Conservation (phyloP, 2,797 vertebrate species). For the Mormyrus hasselquistii region DNA sequence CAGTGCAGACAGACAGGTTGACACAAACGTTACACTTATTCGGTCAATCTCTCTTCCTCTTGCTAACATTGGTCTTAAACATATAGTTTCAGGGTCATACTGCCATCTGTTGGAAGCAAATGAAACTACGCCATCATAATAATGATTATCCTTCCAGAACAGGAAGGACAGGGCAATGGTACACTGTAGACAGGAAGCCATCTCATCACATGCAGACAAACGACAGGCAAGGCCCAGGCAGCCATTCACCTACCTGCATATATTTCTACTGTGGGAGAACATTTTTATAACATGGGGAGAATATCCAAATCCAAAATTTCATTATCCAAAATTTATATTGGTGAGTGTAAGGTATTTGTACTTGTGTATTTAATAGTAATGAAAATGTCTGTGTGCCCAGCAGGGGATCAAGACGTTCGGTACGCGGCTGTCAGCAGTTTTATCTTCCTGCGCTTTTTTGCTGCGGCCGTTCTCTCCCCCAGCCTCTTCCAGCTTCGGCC, state of each 20-base stretch:
- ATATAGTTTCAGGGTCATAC: not conserved
- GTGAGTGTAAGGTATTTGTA: not conserved
- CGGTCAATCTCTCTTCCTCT: not conserved
- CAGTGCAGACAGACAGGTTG: not conserved
- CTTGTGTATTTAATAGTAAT: not conserved
- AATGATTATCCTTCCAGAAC: not conserved
- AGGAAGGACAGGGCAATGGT: not conserved
- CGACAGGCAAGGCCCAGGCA: not conserved
- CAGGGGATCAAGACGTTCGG: slow-evolving; percentile 88
- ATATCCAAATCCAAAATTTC: not conserved
- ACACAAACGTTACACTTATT: not conserved
- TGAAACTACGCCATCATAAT: not conserved
- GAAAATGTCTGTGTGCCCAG: not conserved
- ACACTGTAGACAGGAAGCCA: not conserved
- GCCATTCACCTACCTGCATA: not conserved
- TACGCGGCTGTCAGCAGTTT: slow-evolving; percentile 98
- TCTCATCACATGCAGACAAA: not conserved
- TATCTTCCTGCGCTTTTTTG: slow-evolving; percentile 96
- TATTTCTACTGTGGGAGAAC: not conserved
- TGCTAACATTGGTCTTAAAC: not conserved
- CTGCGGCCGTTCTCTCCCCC: slow-evolving; percentile 93
- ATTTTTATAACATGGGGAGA: not conserved
- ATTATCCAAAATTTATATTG: not conserved
- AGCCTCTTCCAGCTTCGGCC: slow-evolving; percentile 92
- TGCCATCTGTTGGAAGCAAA: not conserved